Percentiles rank a stretch among this genome's conserved stretches.
phyloP scores from a whole-genome alignment of 2,888 invertebrate species.

The Tipula helvola region DNA sequence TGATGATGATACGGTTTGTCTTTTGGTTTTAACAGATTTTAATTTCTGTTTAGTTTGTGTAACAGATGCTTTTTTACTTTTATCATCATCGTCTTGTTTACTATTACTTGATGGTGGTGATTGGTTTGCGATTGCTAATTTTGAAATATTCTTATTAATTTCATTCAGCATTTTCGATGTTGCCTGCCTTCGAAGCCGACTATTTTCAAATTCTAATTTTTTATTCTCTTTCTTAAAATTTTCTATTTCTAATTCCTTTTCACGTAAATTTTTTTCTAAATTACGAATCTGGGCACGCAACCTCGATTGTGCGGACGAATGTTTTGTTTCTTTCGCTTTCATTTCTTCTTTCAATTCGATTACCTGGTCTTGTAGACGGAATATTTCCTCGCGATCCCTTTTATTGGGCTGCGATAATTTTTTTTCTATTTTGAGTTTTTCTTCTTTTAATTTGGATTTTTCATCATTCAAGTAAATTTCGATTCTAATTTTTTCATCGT shows the following conservation, averaged over 20 bases:
- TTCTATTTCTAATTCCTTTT: slow-evolving; percentile 51
- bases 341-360: slow-evolving; percentile 52
- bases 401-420: slow-evolving; percentile 53
- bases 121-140: not conserved
- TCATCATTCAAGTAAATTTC: slow-evolving; percentile 57
- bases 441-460: slow-evolving; percentile 52
- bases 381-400: slow-evolving; percentile 58
- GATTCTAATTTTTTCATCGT: slow-evolving; percentile 50
- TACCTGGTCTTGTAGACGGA: slow-evolving; percentile 50
- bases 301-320: slow-evolving; percentile 57
- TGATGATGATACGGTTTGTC: not conserved
- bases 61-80: not conserved
- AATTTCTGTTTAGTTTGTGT: not conserved
- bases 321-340: slow-evolving; percentile 58
- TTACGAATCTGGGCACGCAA: slow-evolving; percentile 61
- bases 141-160: slow-evolving; percentile 49
- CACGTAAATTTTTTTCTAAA: slow-evolving; percentile 55
- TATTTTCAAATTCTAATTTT: slow-evolving; percentile 46
- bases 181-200: slow-evolving; percentile 42
- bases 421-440: slow-evolving; percentile 50
- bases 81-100: not conserved
- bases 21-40: not conserved
- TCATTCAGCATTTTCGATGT: slow-evolving; percentile 63
- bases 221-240: slow-evolving; percentile 53
- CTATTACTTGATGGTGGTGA: not conserved